Evolutionary conservation across 2,888 invertebrate species (phyloP).

Genomic region (Lithophane socia): DNA sequence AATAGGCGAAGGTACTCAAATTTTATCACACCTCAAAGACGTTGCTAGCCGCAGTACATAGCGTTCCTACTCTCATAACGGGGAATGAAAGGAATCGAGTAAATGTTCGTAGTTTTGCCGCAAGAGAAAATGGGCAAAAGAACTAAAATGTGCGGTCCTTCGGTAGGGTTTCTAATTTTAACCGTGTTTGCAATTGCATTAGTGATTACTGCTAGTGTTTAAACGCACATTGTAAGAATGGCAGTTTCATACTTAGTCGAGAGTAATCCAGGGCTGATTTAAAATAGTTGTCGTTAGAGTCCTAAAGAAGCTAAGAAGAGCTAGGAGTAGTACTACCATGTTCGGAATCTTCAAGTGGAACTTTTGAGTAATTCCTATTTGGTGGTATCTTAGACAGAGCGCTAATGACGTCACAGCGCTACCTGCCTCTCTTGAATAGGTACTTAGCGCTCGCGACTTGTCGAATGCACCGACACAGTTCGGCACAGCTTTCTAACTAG

Average conservation of each 20-base stretch:
- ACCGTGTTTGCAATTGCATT: not conserved
- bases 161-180: too few species aligned
- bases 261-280: not conserved
- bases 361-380: conserved; percentile 5
- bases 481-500: not conserved
- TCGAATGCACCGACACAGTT: conserved; percentile 32
- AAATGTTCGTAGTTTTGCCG: conserved; percentile 24
- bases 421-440: conserved; percentile 35
- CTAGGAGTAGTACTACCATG: not conserved
- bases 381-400: conserved; percentile 15
- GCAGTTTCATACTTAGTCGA: not conserved
- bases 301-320: not conserved
- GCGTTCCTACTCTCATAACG: conserved; percentile 39
- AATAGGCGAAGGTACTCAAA: conserved; percentile 29
- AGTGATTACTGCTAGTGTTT: not conserved
- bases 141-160: not conserved
- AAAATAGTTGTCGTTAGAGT: not conserved
- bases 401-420: conserved; percentile 61
- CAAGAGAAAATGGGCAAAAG: conserved; percentile 9
- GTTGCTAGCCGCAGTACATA: conserved; percentile 29
- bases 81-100: conserved; percentile 33
- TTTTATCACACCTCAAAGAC: conserved; percentile 40
- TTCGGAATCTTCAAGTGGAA: not conserved
- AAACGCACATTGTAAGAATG: not conserved
- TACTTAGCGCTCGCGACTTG: conserved; percentile 43